These are phyloP conservation scores for Eclectus roratus DNA, from an alignment of 2,113 vertebrate species.

Conservation along the genomic window DNA sequence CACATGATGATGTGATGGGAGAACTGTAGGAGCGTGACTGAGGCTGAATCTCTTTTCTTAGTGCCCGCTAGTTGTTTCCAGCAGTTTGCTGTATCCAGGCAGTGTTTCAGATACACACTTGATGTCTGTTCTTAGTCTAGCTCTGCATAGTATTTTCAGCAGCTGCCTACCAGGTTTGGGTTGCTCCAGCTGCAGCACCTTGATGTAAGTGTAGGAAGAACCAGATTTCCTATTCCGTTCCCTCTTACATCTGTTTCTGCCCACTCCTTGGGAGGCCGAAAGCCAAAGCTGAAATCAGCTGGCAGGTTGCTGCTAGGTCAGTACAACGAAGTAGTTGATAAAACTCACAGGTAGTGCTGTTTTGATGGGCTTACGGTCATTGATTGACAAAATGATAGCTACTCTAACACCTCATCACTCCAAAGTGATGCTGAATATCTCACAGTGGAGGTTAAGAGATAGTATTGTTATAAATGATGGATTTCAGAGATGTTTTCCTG, in stretches of 20 bases:
- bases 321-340: accelerated
- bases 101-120: accelerated
- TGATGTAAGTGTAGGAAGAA: neutral
- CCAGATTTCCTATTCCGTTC: neutral
- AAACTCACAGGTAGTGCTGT: neutral
- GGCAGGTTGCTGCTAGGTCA: neutral
- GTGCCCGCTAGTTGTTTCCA: neutral
- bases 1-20: neutral
- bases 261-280: accelerated
- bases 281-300: neutral
- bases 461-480: neutral
- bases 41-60: neutral
- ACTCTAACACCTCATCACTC: accelerated
- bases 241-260: neutral
- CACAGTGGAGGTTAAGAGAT: neutral
- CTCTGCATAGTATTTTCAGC: neutral
- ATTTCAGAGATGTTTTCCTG: neutral
- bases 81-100: accelerated
- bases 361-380: neutral
- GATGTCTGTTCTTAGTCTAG: neutral
- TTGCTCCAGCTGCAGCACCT: neutral
- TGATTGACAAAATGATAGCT: neutral
- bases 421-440: neutral
- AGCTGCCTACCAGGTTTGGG: neutral
- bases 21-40: neutral